Conservation (phyloP, 2,113 vertebrate species). For the Microcebus tavaratra region DNA sequence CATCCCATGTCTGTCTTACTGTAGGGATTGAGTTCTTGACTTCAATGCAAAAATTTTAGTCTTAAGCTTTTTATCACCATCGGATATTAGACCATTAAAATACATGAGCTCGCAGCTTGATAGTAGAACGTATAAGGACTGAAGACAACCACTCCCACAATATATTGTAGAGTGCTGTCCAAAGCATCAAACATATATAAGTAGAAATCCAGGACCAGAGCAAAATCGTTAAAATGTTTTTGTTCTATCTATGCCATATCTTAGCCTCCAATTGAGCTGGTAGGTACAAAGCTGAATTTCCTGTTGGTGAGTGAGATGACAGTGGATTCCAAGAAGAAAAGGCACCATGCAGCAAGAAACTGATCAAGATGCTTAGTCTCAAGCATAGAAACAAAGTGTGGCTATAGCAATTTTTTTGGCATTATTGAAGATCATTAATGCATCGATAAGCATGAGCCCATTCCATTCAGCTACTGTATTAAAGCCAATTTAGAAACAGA, state of each 20-base stretch:
- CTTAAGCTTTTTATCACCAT: neutral
- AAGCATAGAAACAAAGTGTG: neutral
- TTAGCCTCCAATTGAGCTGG: neutral
- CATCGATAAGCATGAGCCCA: neutral
- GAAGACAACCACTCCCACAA: neutral
- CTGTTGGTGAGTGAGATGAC: neutral
- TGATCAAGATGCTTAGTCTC: neutral
- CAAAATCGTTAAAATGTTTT: neutral
- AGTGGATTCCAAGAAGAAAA: neutral
- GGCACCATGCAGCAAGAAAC: neutral
- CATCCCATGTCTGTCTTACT: neutral
- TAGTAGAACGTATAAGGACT: neutral
- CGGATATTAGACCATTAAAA: neutral
- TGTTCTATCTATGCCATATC: neutral
- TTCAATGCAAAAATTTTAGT: neutral
- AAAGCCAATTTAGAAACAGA: constrained; percentile 40
- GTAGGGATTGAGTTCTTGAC: neutral
- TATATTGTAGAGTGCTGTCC: rapidly evolving
- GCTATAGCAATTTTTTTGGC: neutral
- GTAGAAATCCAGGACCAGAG: neutral
- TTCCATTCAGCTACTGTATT: neutral
- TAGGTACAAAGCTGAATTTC: neutral
- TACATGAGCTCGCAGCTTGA: neutral
- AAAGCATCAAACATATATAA: neutral
- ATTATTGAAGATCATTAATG: neutral